Percentiles rank a stretch among this genome's conserved stretches.
Evolutionary conservation across 2,888 invertebrate species (phyloP).

Genomic region (Fragum fragum): DNA sequence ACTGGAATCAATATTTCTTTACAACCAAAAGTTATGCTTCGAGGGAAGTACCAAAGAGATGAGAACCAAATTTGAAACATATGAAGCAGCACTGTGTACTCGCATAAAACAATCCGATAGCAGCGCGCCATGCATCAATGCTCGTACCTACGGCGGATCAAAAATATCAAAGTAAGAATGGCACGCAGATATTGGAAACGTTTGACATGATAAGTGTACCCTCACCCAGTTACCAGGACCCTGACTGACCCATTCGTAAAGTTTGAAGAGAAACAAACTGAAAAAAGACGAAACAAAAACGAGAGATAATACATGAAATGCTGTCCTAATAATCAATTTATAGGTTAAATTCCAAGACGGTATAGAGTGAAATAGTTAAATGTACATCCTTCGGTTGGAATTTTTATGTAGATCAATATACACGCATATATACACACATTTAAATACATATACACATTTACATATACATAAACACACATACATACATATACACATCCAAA

Average conservation of each 20-base stretch:
- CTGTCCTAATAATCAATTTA: not conserved
- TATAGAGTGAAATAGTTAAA: too few relatives aligned
- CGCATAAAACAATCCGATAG: not conserved
- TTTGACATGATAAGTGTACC: not conserved
- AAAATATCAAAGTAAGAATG: not conserved
- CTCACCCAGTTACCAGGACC: not conserved
- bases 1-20: not conserved
- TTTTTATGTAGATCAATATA: too few relatives aligned
- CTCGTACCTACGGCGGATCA: constrained; percentile 14
- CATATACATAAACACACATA: too few relatives aligned
- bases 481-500: too few relatives aligned
- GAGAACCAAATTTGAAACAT: not conserved
- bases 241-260: not conserved
- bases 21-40: not conserved
- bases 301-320: not conserved
- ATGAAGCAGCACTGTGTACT: not conserved
- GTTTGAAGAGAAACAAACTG: not conserved
- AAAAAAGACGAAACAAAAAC: not conserved
- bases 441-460: too few relatives aligned
- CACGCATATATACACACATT: too few relatives aligned
- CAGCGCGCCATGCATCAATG: constrained; percentile 5
- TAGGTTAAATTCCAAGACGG: too few relatives aligned
- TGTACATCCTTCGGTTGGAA: too few relatives aligned
- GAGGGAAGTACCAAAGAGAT: not conserved
- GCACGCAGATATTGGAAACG: not conserved